phyloP scores from a whole-genome alignment of 2,113 vertebrate species.

The Herpetotheres cachinnans region DNA sequence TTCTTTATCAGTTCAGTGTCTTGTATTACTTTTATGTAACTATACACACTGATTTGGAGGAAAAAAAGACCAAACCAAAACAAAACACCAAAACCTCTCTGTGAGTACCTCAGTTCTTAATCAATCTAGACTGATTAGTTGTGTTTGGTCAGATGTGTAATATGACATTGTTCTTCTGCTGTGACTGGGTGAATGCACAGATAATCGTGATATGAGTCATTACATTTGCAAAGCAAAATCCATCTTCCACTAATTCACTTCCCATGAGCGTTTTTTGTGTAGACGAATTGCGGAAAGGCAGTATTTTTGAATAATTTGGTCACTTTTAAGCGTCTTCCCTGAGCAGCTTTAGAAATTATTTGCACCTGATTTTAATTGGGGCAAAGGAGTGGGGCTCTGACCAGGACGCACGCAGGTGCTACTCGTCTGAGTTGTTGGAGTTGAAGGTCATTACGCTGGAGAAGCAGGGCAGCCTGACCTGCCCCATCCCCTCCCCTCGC shows the following conservation, averaged over 20 bases:
- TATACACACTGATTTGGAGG: neutral
- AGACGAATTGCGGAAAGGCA: neutral
- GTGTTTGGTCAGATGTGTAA: constrained; percentile 35
- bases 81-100: neutral
- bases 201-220: constrained; percentile 11
- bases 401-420: fast-evolving
- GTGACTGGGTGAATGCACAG: neutral
- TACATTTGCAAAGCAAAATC: constrained; percentile 39
- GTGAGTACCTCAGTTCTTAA: neutral
- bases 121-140: neutral
- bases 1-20: neutral
- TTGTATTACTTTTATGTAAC: neutral
- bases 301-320: neutral
- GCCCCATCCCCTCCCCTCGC: neutral
- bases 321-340: neutral
- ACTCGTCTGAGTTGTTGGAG: fast-evolving
- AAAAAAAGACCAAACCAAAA: too few relatives aligned
- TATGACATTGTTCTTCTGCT: constrained; percentile 24
- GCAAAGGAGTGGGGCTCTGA: neutral
- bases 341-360: neutral
- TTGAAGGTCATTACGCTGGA: neutral
- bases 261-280: neutral
- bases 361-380: neutral
- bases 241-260: constrained; percentile 7
- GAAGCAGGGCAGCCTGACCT: neutral